phyloP scores from a whole-genome alignment of 2,797 vertebrate genomes.

The Chloroceryle inda region DNA sequence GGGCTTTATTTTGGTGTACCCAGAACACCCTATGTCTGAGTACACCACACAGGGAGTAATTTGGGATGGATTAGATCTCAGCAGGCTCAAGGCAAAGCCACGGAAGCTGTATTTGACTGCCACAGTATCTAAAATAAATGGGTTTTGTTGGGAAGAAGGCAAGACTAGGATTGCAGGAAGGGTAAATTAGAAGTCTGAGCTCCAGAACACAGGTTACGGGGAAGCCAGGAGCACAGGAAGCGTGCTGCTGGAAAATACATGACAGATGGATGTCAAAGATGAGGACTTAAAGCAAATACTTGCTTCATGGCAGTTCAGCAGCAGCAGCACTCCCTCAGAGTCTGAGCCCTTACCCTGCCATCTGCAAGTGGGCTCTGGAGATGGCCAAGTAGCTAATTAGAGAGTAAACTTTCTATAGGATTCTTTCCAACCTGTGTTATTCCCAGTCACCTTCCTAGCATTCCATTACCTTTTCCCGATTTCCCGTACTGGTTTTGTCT shows the following conservation, averaged over 20 bases:
- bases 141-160: neutral
- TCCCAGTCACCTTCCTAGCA: neutral
- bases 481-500: neutral
- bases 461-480: neutral
- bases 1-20: neutral
- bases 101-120: neutral
- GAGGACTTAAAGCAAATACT: neutral
- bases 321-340: rapidly evolving
- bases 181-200: neutral
- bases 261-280: neutral
- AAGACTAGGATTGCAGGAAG: neutral
- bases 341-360: neutral
- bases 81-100: neutral
- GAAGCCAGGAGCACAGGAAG: neutral
- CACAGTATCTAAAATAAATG: neutral
- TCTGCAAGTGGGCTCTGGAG: rapidly evolving
- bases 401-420: neutral
- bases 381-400: neutral
- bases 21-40: neutral
- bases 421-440: neutral
- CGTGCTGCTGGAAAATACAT: neutral
- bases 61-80: neutral
- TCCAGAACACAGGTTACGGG: rapidly evolving
- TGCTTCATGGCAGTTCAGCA: neutral
- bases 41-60: neutral